Evolutionary conservation across 1,140 invertebrate genomes (phyloP).

Genomic region (Pseudomyrmex flavicornis): DNA sequence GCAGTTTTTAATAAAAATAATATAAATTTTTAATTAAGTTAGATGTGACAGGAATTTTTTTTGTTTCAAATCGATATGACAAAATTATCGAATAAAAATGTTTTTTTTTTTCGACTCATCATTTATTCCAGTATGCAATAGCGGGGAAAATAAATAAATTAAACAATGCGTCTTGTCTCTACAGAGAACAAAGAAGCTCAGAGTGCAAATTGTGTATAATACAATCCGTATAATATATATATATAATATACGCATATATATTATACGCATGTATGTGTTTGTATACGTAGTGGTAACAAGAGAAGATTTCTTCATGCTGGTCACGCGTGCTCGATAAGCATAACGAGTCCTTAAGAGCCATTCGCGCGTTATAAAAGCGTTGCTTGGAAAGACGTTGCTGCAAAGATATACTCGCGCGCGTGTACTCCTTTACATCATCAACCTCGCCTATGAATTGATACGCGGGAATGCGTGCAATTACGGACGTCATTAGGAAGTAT

Average conservation of each 20-base stretch:
- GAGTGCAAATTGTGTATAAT: no score
- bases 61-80: no score
- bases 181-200: no score
- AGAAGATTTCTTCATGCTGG: conserved; percentile 65
- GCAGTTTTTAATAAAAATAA: no score
- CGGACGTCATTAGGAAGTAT: neutral
- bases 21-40: no score
- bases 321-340: conserved; percentile 74
- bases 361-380: conserved; percentile 68
- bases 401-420: conserved; percentile 51
- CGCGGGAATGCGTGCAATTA: conserved; percentile 25
- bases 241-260: no score
- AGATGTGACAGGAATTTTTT: no score
- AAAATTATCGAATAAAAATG: no score
- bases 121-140: no score
- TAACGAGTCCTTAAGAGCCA: conserved; percentile 76
- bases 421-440: conserved; percentile 58
- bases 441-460: conserved; percentile 37
- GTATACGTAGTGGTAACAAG: conserved; percentile 21
- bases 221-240: conserved; percentile 11
- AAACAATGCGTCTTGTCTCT: no score
- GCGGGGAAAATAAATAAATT: no score
- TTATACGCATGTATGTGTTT: neutral
- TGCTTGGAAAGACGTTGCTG: conserved; percentile 69
- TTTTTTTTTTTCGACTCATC: no score